These are phyloP conservation scores for Leptura quadrifasciata DNA, from an alignment of 2,888 invertebrate genomes.

Conservation along the genomic window DNA sequence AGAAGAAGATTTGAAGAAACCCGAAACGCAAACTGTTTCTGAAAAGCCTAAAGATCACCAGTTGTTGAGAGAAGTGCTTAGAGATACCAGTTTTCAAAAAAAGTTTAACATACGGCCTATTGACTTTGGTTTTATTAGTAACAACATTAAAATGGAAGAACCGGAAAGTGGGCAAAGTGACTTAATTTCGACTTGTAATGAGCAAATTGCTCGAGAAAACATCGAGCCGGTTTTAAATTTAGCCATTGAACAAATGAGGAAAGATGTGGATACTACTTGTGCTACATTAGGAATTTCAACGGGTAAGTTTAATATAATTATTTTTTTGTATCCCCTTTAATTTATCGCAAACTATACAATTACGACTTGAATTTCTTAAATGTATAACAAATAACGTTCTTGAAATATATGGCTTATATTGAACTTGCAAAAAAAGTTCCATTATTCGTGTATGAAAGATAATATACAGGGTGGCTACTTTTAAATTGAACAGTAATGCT, in stretches of 20 bases:
- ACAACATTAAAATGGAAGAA: conserved; percentile 81
- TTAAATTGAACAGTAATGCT: too few species aligned
- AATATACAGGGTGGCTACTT: too few species aligned
- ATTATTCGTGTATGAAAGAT: too few species aligned
- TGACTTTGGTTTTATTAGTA: conserved; percentile 78
- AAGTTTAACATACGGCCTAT: conserved; percentile 88
- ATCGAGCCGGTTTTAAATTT: conserved; percentile 89
- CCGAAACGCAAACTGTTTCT: conserved; percentile 60
- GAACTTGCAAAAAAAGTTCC: too few species aligned
- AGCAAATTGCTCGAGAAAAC: conserved; percentile 81
- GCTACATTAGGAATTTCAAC: conserved; percentile 90
- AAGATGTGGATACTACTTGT: conserved; percentile 91
- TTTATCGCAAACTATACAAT: too few species aligned
- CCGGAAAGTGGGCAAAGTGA: conserved; percentile 75
- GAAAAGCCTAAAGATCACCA: conserved; percentile 81
- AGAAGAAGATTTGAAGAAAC: conserved; percentile 62
- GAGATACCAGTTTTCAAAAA: conserved; percentile 90
- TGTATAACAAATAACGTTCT: too few species aligned
- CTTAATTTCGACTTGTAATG: conserved; percentile 72
- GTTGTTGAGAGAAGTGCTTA: conserved; percentile 85
- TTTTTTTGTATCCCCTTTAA: too few species aligned
- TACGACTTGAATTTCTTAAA: too few species aligned
- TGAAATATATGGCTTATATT: too few species aligned
- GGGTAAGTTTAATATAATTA: conserved; percentile 79
- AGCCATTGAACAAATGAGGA: conserved; percentile 90